Evolutionary conservation across 2,888 invertebrate genomes (phyloP).

Genomic region (Nemoura dubitans): DNA sequence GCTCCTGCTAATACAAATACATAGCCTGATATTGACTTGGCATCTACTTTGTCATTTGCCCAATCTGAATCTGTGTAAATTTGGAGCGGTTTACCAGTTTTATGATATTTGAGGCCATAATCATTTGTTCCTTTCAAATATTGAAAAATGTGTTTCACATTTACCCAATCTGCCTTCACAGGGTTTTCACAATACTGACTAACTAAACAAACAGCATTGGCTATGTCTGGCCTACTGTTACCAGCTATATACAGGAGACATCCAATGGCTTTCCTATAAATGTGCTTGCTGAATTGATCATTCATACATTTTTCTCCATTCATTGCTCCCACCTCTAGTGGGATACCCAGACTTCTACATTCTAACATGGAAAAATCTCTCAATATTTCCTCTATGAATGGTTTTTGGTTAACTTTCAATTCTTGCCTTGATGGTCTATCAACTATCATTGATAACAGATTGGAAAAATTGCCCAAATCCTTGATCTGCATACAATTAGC

Average conservation of each 20-base stretch:
- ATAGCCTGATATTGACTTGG: not conserved
- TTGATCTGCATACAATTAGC: constrained; percentile 10
- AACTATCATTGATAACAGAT: constrained; percentile 26
- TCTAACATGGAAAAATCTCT: constrained; percentile 14
- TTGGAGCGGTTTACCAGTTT: constrained; percentile 23
- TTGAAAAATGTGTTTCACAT: constrained; percentile 9
- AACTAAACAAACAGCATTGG: constrained; percentile 28
- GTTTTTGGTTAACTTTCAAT: not conserved
- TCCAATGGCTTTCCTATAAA: constrained; percentile 10
- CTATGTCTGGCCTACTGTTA: constrained; percentile 22
- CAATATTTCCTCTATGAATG: constrained; percentile 20
- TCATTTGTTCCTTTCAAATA: not conserved
- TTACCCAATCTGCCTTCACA: constrained; percentile 14
- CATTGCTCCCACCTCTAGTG: constrained; percentile 10
- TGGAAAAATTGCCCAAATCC: not conserved
- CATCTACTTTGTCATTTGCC: constrained; percentile 2
- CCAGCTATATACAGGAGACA: constrained; percentile 17
- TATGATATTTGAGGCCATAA: not conserved
- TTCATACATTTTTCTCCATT: constrained; percentile 7
- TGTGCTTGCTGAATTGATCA: not conserved
- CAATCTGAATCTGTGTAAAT: constrained; percentile 22
- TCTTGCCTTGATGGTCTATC: constrained; percentile 19
- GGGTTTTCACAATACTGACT: constrained; percentile 17
- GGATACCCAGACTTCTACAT: not conserved
- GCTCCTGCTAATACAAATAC: constrained; percentile 22